Conservation (phyloP, 2,888 invertebrate species). For the Miltochrista miniata region DNA sequence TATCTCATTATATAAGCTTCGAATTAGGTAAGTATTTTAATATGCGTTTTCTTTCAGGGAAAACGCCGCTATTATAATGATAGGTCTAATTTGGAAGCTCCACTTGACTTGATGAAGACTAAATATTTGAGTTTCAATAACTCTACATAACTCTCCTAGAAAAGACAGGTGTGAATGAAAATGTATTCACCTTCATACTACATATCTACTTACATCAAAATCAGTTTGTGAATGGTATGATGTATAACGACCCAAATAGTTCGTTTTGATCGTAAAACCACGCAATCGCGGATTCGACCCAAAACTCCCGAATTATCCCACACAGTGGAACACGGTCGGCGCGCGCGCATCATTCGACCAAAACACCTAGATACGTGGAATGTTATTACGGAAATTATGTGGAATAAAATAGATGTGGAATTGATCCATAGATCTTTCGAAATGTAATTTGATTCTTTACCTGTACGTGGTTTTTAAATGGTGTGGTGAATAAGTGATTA, state of each 20-base stretch:
- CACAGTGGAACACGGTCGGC: conserved; percentile 18
- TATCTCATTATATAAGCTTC: too few species aligned
- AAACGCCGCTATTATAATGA: too few species aligned
- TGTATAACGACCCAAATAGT: conserved; percentile 45
- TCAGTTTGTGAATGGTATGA: conserved; percentile 43
- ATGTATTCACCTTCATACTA: not conserved
- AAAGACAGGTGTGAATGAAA: not conserved
- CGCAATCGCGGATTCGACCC: conserved; percentile 39
- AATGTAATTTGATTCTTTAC: not conserved
- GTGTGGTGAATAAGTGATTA: not conserved
- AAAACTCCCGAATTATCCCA: conserved; percentile 43
- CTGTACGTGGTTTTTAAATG: not conserved
- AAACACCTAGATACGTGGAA: conserved; percentile 1
- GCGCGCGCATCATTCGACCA: conserved; percentile 7
- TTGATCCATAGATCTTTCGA: not conserved
- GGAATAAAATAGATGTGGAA: not conserved
- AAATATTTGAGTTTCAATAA: too few species aligned
- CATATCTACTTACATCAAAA: not conserved
- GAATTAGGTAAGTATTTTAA: too few species aligned
- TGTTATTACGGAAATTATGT: not conserved
- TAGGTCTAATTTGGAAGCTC: too few species aligned
- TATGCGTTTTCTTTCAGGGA: too few species aligned
- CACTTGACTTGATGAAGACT: too few species aligned
- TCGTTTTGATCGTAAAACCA: conserved; percentile 51
- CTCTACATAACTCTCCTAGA: too few species aligned